A percentile compares a stretch with the other conserved stretches of the same genome.
phyloP scores from a whole-genome alignment of 1,140 invertebrate genomes.

The Cecropterus lyciades region DNA sequence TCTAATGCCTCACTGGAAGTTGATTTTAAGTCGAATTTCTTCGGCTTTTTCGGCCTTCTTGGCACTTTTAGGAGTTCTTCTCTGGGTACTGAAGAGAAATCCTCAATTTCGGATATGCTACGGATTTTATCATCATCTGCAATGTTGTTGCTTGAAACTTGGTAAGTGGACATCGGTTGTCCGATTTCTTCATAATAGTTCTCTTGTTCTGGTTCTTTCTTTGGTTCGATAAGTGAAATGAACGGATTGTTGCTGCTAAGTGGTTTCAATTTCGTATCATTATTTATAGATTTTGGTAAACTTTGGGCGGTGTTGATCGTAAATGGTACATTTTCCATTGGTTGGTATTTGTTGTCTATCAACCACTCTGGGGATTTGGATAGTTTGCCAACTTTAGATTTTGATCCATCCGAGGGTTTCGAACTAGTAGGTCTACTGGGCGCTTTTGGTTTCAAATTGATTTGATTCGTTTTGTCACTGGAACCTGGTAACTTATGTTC shows the following conservation, averaged over 20 bases:
- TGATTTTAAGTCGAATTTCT: conserved; percentile 44
- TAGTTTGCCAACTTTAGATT: conserved; percentile 57
- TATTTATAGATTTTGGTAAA: conserved; percentile 40
- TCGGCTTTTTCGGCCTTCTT: conserved; percentile 64
- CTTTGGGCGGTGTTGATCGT: conserved; percentile 59
- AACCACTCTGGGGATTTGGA: conserved; percentile 65
- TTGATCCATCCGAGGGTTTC: conserved; percentile 35
- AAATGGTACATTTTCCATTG: conserved; percentile 66
- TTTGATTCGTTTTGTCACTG: conserved; percentile 52
- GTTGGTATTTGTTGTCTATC: conserved; percentile 74
- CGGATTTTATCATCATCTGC: conserved; percentile 74
- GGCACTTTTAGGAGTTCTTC: conserved; percentile 72
- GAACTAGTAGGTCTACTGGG: conserved; percentile 37
- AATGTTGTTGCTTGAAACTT: conserved; percentile 53
- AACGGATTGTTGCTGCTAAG: conserved; percentile 40
- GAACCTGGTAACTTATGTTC: conserved; percentile 52
- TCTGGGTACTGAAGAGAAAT: conserved; percentile 53
- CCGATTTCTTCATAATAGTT: conserved; percentile 79
- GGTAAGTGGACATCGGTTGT: conserved; percentile 45
- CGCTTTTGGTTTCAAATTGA: conserved; percentile 39
- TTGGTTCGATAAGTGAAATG: conserved; percentile 36
- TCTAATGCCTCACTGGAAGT: conserved; percentile 25
- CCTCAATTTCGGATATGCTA: conserved; percentile 52
- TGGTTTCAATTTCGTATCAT: conserved; percentile 38
- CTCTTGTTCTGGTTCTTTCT: conserved; percentile 58